Conservation (phyloP, 2,888 invertebrate species). For the Drosophila mayaguana region DNA sequence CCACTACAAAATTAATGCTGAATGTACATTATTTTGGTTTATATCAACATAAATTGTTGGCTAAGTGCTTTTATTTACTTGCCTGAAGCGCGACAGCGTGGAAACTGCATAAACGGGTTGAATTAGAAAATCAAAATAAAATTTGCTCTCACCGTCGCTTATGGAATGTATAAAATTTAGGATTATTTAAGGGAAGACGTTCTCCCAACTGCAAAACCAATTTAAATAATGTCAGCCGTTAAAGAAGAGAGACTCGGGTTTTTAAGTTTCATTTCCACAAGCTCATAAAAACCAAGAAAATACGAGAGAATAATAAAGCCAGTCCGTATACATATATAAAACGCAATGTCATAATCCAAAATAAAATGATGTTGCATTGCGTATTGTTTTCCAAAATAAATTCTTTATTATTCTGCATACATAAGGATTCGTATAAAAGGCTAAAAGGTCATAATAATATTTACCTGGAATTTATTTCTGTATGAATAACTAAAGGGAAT, state of each 20-base stretch:
- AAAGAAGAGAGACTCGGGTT: constrained; percentile 26
- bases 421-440: not conserved
- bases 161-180: constrained; percentile 23
- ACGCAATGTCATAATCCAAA: constrained; percentile 19
- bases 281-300: constrained; percentile 34
- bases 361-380: constrained; percentile 19
- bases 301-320: constrained; percentile 26
- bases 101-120: constrained; percentile 35
- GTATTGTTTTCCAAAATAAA: constrained; percentile 14
- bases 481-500: no score
- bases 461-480: not conserved
- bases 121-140: constrained; percentile 50
- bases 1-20: not conserved
- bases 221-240: constrained; percentile 44
- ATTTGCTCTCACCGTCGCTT: constrained; percentile 6
- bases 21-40: constrained; percentile 17
- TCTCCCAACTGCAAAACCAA: constrained; percentile 23
- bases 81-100: not conserved
- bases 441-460: not conserved
- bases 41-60: constrained; percentile 33
- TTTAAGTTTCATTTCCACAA: constrained; percentile 46
- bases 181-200: constrained; percentile 14
- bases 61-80: constrained; percentile 28
- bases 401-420: constrained; percentile 5
- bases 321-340: constrained; percentile 10